Evolutionary conservation across 92 coral and sea anemone genomes (phyloP), one percentile per base, ranked within the genome.

Genomic region (Heliopora coerulea): DNA sequence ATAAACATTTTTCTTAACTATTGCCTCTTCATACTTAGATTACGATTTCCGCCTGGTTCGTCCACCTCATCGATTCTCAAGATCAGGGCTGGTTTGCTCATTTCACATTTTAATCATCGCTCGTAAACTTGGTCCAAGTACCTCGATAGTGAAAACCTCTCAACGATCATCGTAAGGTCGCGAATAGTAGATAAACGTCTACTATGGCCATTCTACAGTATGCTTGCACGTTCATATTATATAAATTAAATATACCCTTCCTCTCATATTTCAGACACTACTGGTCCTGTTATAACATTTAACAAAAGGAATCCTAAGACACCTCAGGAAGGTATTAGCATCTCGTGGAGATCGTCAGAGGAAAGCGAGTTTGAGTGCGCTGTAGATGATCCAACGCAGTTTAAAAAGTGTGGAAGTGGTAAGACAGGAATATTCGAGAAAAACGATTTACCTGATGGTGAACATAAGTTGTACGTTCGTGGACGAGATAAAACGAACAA

Each of bases 341-440:
- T 70, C 0, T 49, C 63, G 19, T 70, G 77, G 77, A 30, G 25
- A 54, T 70, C 77, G n/a, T 70, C 77, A 0, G 77, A 70, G 31
- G 49, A 52, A 6, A 41, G 46, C 14, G 77, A 52, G 30, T 70
- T 70, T 39, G 77, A 70, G 17, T 70, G 77, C 58, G 46, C 77
- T 9, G 21, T 70, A 5, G 63, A 70, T 40, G 49, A 50, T 27
- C 62, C 77, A 13, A 52, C 28, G 31, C 17, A 33, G 49, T 70
- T 26, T 18, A 29, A 54, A n/a, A 35, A 14, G 3, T 70, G 77
- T 54, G 77, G 77, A 0, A 70, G 15, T 5, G 77, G 77, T 12
- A 50, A 19, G 6, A 70, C 27, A 4, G 77, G 77, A 14, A 49
- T 19, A 26, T 52, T 30, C 21, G 44, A 70, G 77, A 50, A 52